Base-by-base conservation (phyloP, 2,797 vertebrate species). In the Gymnoscopelus braueri region DNA sequence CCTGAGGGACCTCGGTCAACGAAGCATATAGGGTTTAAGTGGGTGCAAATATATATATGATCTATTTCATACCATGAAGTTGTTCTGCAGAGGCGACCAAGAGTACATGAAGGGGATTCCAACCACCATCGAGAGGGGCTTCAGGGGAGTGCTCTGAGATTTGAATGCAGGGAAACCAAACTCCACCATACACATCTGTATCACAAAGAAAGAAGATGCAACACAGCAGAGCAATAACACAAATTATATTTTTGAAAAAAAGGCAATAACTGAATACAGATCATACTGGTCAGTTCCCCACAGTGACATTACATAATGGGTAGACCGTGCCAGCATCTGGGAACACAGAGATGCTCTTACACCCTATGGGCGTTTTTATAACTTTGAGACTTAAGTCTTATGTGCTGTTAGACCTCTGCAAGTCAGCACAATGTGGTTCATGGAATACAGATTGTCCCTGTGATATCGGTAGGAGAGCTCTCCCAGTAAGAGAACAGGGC, bases 41-140 rank as follows among this genome's bases (percentile, higher is more conserved):
- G 39, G 39, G 39, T 44, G 39, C 6, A 39, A 39, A 39, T 39
- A 35, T 35, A 35, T 29, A 35, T 8, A 12, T 19, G 11, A n/a
- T 59, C 62, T 2, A 26, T 72, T 56, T 61, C 71, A 29, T 95
- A 99, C 98, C 98, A 99, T 99, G 87, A 98, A 99, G 89, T 99
- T 99, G 92, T 99, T 96, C 91, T 99, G 97, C 76, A 99, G 94
- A 51, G 97, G 97, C 0, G 98, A 98, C 98, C 98, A 99, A 63
- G 98, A 98, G 84, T 98, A 97, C 97, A 99, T 99, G 85, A 99
- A 98, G 78, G 98, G 98, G 87, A 98, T 96, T 84, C 97, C 93
- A 0, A 97, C 94, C 85, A 99, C 97, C 0, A 95, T 98, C 76
- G 97, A 97, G 80, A 99, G 88, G 3, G 96, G 95, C 79, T 95